phyloP scores from a whole-genome alignment of 2,113 vertebrate species.

The Labeo rohita region DNA sequence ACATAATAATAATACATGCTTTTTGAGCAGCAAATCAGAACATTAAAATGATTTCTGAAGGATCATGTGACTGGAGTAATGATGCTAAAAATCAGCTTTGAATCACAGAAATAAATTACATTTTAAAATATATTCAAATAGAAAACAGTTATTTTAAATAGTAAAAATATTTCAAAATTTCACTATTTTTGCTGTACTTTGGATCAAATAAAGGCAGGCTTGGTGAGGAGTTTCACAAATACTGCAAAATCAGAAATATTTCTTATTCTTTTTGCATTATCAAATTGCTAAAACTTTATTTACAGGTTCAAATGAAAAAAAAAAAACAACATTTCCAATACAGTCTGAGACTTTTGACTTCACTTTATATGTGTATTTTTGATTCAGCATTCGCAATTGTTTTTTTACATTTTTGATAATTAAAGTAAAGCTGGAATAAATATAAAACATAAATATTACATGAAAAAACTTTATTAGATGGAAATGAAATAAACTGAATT shows the following conservation, averaged over 20 bases:
- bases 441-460: not conserved
- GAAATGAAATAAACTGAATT: too few species aligned
- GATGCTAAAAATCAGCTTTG: too few species aligned
- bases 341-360: not conserved
- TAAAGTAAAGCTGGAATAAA: not conserved
- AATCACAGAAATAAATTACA: too few species aligned
- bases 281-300: not conserved
- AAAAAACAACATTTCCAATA: not conserved
- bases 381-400: not conserved
- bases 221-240: not conserved
- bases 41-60: too few species aligned
- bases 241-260: not conserved
- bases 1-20: too few species aligned
- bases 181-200: too few species aligned
- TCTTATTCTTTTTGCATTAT: not conserved
- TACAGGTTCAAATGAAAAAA: not conserved
- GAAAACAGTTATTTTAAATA: too few species aligned
- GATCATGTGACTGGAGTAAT: too few species aligned
- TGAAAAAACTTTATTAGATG: not conserved
- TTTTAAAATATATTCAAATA: too few species aligned
- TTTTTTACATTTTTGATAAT: not conserved
- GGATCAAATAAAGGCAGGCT: too few species aligned
- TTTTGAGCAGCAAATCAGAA: too few species aligned
- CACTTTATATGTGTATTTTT: not conserved
- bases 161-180: too few species aligned